Conservation (phyloP, 2,888 invertebrate species). For the Cephonodes hylas region DNA sequence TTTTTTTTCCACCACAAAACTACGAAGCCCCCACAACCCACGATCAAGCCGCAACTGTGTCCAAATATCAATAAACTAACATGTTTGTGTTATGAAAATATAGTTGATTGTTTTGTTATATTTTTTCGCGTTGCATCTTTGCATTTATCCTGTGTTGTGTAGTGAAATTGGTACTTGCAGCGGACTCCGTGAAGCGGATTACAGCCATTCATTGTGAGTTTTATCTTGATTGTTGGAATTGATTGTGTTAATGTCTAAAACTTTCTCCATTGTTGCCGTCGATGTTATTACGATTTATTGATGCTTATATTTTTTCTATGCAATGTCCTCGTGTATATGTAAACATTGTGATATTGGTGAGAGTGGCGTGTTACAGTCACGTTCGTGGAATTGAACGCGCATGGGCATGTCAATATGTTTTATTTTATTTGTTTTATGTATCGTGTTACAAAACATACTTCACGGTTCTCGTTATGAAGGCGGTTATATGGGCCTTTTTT, state of each 20-base stretch:
- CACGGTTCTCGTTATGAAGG: slow-evolving; percentile 10
- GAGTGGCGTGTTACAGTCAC: slow-evolving; percentile 29
- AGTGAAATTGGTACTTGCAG: slow-evolving; percentile 55
- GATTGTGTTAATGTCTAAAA: slow-evolving; percentile 52
- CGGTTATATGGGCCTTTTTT: slow-evolving; percentile 8
- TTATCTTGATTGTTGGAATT: slow-evolving; percentile 66
- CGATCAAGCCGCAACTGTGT: neutral
- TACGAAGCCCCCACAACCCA: neutral
- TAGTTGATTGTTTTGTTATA: slow-evolving; percentile 15
- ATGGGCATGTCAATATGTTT: slow-evolving; percentile 13
- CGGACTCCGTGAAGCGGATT: slow-evolving; percentile 43
- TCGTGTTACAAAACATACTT: slow-evolving; percentile 15
- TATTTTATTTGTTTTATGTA: slow-evolving; percentile 16
- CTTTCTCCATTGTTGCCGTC: slow-evolving; percentile 45
- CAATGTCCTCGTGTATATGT: slow-evolving; percentile 8
- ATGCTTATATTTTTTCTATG: slow-evolving; percentile 11
- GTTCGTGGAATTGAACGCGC: slow-evolving; percentile 18
- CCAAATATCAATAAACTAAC: slow-evolving; percentile 15
- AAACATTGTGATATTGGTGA: slow-evolving; percentile 24
- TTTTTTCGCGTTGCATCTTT: slow-evolving; percentile 31
- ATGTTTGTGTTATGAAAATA: slow-evolving; percentile 14
- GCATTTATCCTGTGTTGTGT: slow-evolving; percentile 24
- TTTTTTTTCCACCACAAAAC: slow-evolving; percentile 15
- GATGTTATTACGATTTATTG: slow-evolving; percentile 14
- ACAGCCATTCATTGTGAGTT: slow-evolving; percentile 63